Evolutionary conservation across 2,113 vertebrate genomes (phyloP).

Genomic region (Mugil cephalus): DNA sequence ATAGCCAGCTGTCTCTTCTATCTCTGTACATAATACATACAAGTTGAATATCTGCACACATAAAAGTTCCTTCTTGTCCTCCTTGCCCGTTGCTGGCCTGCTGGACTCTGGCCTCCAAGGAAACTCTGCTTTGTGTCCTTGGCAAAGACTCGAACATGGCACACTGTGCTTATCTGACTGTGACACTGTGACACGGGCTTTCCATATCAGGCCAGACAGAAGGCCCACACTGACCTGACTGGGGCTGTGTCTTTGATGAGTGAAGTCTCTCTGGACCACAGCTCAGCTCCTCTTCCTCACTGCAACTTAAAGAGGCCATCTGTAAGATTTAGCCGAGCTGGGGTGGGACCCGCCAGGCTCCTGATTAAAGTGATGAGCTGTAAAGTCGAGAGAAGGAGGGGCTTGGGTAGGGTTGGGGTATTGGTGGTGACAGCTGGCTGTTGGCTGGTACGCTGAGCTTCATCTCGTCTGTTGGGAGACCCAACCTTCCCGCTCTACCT

Average conservation of each 20-base stretch:
- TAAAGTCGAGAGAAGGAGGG: slow-evolving; percentile 27
- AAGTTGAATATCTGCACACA: background rate
- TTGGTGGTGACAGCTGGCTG: slow-evolving; percentile 35
- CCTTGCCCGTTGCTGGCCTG: background rate
- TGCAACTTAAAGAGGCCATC: slow-evolving; percentile 63
- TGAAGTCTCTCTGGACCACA: slow-evolving; percentile 36
- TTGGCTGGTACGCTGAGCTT: slow-evolving; percentile 39
- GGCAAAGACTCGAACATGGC: slow-evolving; percentile 37
- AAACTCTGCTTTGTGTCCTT: slow-evolving; percentile 53
- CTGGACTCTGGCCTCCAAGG: slow-evolving; percentile 15
- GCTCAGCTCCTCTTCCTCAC: slow-evolving; percentile 56
- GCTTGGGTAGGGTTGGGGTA: background rate
- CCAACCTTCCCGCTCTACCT: slow-evolving; percentile 53
- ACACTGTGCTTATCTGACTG: slow-evolving; percentile 46
- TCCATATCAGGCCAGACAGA: slow-evolving; percentile 54
- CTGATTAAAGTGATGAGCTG: slow-evolving; percentile 70
- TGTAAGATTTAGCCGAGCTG: slow-evolving; percentile 42
- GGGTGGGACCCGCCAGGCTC: slow-evolving; percentile 52
- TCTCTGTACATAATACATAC: too few species aligned
- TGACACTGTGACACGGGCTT: slow-evolving; percentile 40
- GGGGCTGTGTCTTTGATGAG: slow-evolving; percentile 29
- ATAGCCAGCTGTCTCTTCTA: too few species aligned
- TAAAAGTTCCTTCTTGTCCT: background rate
- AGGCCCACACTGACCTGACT: slow-evolving; percentile 28
- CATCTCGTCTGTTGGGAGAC: slow-evolving; percentile 49